Percentiles rank a stretch among this genome's conserved stretches.
These are phyloP conservation scores for Lemur catta DNA, from an alignment of 2,797 vertebrate genomes.

Conservation along the genomic window DNA sequence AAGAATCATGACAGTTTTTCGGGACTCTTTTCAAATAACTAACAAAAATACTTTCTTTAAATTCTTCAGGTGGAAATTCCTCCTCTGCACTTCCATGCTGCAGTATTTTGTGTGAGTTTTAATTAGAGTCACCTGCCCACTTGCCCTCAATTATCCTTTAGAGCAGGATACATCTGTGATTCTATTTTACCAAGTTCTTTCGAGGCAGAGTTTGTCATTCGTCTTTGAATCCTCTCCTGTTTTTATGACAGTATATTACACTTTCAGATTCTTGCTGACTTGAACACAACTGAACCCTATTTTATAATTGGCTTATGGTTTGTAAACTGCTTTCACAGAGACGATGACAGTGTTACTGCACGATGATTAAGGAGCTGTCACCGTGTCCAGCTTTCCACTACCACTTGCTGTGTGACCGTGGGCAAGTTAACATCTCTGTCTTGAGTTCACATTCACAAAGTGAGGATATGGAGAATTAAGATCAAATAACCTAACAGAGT, in stretches of 20 bases:
- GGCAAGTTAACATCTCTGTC: neutral
- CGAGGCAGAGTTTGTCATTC: neutral
- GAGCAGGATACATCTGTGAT: neutral
- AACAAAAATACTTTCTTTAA: neutral
- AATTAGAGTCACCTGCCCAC: neutral
- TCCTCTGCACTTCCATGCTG: neutral
- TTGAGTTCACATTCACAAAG: neutral
- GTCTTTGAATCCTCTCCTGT: neutral
- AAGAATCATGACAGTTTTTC: neutral
- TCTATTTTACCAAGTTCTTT: neutral
- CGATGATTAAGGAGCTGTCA: neutral
- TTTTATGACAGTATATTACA: neutral
- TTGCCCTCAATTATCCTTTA: neutral
- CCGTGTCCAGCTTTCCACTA: neutral
- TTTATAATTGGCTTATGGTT: neutral
- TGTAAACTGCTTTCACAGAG: neutral
- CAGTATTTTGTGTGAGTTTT: neutral
- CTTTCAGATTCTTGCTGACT: neutral
- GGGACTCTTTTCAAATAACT: neutral
- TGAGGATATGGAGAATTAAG: neutral
- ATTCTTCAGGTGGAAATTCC: neutral
- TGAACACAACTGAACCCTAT: neutral
- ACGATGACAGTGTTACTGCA: neutral
- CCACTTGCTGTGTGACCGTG: neutral
- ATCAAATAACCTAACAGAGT: neutral